Base-by-base conservation (phyloP, 2,888 invertebrate species). In the Campaea margaritaria region DNA sequence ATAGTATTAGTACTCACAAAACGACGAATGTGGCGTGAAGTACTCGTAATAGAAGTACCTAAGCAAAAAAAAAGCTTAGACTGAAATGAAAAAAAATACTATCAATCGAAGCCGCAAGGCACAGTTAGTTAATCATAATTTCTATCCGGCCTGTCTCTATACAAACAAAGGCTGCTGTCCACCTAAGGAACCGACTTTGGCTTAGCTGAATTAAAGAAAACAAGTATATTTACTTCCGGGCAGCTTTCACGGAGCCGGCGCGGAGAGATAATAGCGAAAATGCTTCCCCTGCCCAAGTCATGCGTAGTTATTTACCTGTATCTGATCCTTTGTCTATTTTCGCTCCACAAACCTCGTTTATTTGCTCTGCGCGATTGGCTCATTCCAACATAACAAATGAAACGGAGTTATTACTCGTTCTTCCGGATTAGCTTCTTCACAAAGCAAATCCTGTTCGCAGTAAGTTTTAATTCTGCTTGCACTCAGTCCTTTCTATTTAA, bases 321-420 rank as follows among this genome's bases (percentile, higher is more conserved):
- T 87, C 82, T 77, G 85, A 86, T 85, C 87, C 87, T 88, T 89
- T 89, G 89, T 91, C 87, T 90, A 85, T 89, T 90, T 83, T 86
- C 87, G 89, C 87, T 88, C 75, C 85, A 88, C 85, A 83, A 87
- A 87, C 79, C 85, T 75, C 74, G 80, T 79, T 86, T 89, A 90
- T 91, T 91, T 87, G 81, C 81, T 86, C 79, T 78, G 79, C 81
- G 78, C 85, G 85, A 91, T 91, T 88, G 86, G 83, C 82, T 89
- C 85, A 85, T 83, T 87, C 82, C 81, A 72, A 85, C 79, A 85
- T 87, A 84, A 86, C 83, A 86, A 86, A 90, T 86, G 85, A 84
- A 83, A 83, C 81, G 70, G 82, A 85, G 82, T 86, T 89, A 88
- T 88, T 87, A 83, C 82, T 83, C 78, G 80, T 83, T 84, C 79